These are phyloP conservation scores for Cryptotis parvus DNA, from an alignment of 2,113 vertebrate species.

Conservation along the genomic window DNA sequence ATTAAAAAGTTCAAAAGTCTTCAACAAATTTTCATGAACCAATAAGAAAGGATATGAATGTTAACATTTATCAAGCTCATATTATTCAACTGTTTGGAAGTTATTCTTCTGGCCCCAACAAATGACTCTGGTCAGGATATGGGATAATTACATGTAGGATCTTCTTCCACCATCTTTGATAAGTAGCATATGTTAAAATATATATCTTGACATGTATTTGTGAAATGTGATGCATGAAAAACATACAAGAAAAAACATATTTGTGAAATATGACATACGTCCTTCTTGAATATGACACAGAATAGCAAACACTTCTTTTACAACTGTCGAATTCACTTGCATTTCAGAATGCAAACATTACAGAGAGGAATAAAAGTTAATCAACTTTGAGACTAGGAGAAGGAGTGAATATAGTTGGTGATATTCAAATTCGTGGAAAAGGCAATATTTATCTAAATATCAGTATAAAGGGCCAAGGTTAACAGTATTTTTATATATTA, in stretches of 20 bases:
- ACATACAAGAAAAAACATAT: no score
- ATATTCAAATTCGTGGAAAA: slow-evolving; percentile 43
- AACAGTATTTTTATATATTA: slow-evolving; percentile 54
- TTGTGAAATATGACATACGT: slow-evolving; percentile 15
- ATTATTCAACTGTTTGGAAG: neutral
- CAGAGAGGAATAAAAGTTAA: slow-evolving; percentile 18
- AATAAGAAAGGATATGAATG: slow-evolving; percentile 24
- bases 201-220: slow-evolving; percentile 4
- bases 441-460: slow-evolving; percentile 19
- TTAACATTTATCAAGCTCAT: slow-evolving; percentile 55
- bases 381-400: slow-evolving; percentile 36
- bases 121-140: neutral
- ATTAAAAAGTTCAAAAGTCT: slow-evolving; percentile 43
- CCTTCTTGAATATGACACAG: neutral
- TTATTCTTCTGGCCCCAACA: slow-evolving; percentile 42
- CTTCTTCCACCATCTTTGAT: slow-evolving; percentile 44
- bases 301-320: slow-evolving; percentile 38
- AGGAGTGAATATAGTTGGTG: neutral
- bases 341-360: slow-evolving; percentile 51
- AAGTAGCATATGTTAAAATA: neutral
- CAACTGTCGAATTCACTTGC: neutral
- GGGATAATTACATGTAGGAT: neutral
- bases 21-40: slow-evolving; percentile 45
- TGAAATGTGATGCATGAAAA: no score
- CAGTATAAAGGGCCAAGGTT: neutral